Conservation (phyloP, 2,797 vertebrate species). For the Todus mexicanus region DNA sequence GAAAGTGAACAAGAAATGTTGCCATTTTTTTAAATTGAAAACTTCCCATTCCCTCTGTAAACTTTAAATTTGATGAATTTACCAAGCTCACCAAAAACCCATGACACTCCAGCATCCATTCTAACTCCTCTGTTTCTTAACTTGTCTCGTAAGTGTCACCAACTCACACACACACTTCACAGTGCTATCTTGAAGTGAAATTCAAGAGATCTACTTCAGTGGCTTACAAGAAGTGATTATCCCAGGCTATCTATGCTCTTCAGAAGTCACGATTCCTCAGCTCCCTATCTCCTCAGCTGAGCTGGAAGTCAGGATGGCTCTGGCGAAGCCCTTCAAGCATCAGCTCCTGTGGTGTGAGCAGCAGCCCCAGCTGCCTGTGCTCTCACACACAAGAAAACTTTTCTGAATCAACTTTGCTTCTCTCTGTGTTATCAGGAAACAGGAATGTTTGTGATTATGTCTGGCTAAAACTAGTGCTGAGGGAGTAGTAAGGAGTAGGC, state of each 20-base stretch:
- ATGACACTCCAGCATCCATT: not conserved
- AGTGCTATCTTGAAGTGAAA: not conserved
- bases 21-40: not conserved
- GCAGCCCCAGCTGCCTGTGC: not conserved
- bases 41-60: not conserved
- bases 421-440: conserved; percentile 16
- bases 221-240: not conserved
- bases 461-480: not conserved
- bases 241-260: not conserved
- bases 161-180: not conserved
- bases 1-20: not conserved
- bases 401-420: not conserved
- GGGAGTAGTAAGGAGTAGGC: conserved; percentile 20
- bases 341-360: not conserved
- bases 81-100: not conserved
- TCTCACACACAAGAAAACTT: not conserved
- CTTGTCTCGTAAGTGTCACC: not conserved
- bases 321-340: not conserved
- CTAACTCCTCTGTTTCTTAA: not conserved
- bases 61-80: not conserved
- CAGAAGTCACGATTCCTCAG: not conserved
- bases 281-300: not conserved
- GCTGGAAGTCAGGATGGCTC: not conserved
- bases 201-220: not conserved
- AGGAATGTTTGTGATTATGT: conserved; percentile 29